phyloP scores from a whole-genome alignment of 2,113 vertebrate species.

The Cryptomyrus ogoouensis region DNA sequence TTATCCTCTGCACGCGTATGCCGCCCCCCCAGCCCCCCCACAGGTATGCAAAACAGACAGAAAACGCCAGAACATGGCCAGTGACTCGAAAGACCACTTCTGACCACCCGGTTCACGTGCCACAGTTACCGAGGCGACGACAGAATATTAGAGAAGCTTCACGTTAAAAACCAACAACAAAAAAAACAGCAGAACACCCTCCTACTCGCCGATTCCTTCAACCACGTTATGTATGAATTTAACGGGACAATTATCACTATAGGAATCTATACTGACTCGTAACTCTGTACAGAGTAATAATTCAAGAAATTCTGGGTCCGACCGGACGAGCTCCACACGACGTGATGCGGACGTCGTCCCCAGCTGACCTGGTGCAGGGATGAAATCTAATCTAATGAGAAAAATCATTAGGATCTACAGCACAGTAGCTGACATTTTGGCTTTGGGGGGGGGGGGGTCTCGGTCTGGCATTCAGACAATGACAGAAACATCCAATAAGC shows the following conservation, averaged over 20 bases:
- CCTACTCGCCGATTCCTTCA: background rate
- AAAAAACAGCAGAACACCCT: background rate
- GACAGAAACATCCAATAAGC: background rate
- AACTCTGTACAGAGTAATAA: background rate
- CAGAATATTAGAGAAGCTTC: background rate
- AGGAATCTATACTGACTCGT: background rate
- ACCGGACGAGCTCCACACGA: background rate
- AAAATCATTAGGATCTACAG: background rate
- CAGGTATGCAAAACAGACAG: background rate
- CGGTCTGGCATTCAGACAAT: background rate
- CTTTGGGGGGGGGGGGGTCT: background rate
- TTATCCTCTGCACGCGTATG: background rate
- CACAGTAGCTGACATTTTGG: constrained; percentile 4
- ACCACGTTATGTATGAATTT: background rate
- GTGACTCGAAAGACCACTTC: background rate
- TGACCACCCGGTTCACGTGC: background rate
- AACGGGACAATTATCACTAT: background rate
- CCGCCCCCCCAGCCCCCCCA: background rate
- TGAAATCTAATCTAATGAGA: background rate
- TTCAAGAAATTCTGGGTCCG: background rate
- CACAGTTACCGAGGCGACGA: background rate
- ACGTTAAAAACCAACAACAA: background rate
- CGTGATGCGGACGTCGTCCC: background rate
- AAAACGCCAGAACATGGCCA: background rate
- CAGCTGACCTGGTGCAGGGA: background rate